Evolutionary conservation across 1,140 invertebrate genomes (phyloP), one percentile per base, ranked within the genome.

Genomic region (Sycophaga agraensis): DNA sequence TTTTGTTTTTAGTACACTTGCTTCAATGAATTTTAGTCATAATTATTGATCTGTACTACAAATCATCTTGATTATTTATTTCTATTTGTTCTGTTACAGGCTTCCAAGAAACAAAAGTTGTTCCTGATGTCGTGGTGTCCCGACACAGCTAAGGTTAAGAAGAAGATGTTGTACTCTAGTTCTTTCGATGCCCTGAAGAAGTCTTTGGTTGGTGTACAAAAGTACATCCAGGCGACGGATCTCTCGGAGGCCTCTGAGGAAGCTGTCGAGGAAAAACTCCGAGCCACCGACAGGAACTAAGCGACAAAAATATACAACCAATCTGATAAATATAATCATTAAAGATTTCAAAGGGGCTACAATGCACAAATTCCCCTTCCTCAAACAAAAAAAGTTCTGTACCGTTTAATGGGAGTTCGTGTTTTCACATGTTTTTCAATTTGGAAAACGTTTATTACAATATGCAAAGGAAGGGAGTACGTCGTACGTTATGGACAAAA

Each of bases 91-190:
- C 4, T 53, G 6, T 42, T 39, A 24, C 64, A 85, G 84, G 91
- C 90, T 73, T 92, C 91, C 79, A 94, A 94, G 86, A 96, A 95
- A 87, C 92, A 95, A 79, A 96, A 96, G 81, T 82, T 97, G 58
- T 94, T 96, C 85, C 86, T 97, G 75, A 96, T 97, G 93, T 94
- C 91, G 73, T 96, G 93, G 93, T 97, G 94, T 86, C 96, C 96
- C 26, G 95, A 98, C 82, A 94, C 91, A 77, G 94, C 95, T 71
- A 95, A 94, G 82, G 92, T 97, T 60, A 97, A 97, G 87, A 96
- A 97, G 91, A 98, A 98, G 89, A 98, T 98, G 95, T 90, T 98
- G 86, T 98, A 98, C 84, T 96, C 96, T 66, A 90, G 92, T 85
- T 96, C 93, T 72, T 97, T 97, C 76, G 94, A 96, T 82, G 94